Evolutionary conservation across 2,113 vertebrate species (phyloP).

Genomic region (Calypte anna): DNA sequence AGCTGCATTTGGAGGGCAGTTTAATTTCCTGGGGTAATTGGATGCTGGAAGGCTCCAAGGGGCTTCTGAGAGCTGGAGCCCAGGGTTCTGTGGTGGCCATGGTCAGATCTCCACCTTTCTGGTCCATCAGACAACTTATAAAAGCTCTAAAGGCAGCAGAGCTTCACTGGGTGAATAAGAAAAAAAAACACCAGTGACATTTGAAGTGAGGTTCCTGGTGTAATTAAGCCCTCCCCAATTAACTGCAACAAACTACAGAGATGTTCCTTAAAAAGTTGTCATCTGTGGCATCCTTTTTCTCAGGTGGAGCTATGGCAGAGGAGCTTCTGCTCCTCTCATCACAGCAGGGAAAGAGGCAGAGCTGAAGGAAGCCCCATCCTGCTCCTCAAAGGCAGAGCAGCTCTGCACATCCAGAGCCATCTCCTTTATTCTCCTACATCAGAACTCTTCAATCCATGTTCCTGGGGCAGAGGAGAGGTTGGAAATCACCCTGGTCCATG

Average conservation of each 20-base stretch:
- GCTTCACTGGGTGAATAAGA: background rate
- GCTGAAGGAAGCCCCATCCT: background rate
- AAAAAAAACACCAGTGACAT: background rate
- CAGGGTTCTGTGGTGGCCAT: background rate
- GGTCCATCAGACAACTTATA: background rate
- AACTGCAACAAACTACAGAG: background rate
- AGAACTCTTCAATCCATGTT: background rate
- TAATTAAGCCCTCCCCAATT: slow-evolving; percentile 27
- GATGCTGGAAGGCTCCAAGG: background rate
- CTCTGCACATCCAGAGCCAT: background rate
- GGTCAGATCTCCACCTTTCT: background rate
- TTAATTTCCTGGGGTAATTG: slow-evolving; percentile 28
- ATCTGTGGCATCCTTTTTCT: background rate
- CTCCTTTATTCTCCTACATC: background rate
- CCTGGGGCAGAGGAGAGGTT: background rate
- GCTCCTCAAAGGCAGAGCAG: background rate
- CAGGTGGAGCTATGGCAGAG: background rate
- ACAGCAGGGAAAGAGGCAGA: background rate
- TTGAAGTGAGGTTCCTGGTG: background rate
- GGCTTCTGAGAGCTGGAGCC: background rate
- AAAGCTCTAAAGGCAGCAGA: background rate
- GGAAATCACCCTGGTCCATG: background rate
- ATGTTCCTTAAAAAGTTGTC: slow-evolving; percentile 18
- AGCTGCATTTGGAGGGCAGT: slow-evolving; percentile 40
- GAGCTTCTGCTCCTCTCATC: background rate